These are phyloP conservation scores for Andinoacara biseriatus DNA, from an alignment of 2,113 vertebrate species.

Conservation along the genomic window DNA sequence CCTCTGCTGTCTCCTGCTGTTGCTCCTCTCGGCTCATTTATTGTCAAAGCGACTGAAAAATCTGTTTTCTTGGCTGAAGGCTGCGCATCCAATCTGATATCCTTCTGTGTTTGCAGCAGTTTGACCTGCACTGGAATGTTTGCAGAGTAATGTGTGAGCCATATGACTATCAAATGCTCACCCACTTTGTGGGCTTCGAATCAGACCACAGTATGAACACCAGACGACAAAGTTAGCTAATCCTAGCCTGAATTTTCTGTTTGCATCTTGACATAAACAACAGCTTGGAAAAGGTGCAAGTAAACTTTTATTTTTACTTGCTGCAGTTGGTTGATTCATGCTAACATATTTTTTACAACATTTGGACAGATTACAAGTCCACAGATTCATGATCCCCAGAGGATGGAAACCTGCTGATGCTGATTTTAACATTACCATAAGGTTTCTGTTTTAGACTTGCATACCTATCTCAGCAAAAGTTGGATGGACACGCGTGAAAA, in stretches of 20 bases:
- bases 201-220: conserved; percentile 43
- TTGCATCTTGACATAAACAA: conserved; percentile 38
- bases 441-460: conserved; percentile 11
- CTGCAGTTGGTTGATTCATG: background rate
- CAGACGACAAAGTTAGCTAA: conserved; percentile 35
- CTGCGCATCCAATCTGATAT: conserved; percentile 56
- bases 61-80: conserved; percentile 41
- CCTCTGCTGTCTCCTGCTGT: conserved; percentile 26
- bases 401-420: background rate
- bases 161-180: conserved; percentile 61
- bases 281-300: conserved; percentile 6
- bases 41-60: conserved; percentile 29
- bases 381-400: background rate
- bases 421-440: conserved; percentile 8
- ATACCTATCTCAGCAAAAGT: conserved; percentile 1
- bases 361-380: background rate
- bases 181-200: conserved; percentile 56
- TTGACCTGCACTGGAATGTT: conserved; percentile 43
- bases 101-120: conserved; percentile 41
- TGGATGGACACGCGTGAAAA: background rate
- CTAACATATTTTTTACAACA: conserved; percentile 1
- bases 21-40: conserved; percentile 47
- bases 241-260: conserved; percentile 1
- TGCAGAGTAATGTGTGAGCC: conserved; percentile 64
- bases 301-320: background rate